Conservation (phyloP, 1,140 invertebrate species). For the Pogonognathellus flavescens region DNA sequence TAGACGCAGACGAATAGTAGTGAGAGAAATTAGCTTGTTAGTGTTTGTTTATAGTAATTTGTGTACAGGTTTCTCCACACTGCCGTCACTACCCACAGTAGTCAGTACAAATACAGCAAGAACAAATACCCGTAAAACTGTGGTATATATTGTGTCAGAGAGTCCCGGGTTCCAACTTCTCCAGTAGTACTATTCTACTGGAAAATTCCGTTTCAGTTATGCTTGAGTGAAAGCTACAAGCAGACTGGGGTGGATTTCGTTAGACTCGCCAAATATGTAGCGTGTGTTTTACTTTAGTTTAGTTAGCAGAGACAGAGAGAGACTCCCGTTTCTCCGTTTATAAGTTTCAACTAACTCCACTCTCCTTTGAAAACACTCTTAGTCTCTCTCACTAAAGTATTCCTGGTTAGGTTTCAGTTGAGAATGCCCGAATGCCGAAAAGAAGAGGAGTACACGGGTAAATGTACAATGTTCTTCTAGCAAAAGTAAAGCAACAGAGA, state of each 20-base stretch:
- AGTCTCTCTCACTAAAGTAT: background rate
- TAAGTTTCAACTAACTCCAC: background rate
- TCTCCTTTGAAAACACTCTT: background rate
- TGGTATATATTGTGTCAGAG: background rate
- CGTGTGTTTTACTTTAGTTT: background rate
- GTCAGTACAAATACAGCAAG: too few relatives aligned
- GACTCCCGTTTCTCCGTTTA: too few relatives aligned
- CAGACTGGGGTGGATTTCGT: slow-evolving; percentile 25
- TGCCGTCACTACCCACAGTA: too few relatives aligned
- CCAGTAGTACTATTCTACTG: background rate
- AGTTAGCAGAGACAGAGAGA: too few relatives aligned
- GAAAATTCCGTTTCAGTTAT: slow-evolving; percentile 41
- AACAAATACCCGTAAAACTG: too few relatives aligned
- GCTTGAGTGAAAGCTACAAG: slow-evolving; percentile 43
- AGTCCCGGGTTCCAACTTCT: background rate
- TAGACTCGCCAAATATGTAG: slow-evolving; percentile 29
- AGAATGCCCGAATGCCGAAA: background rate
- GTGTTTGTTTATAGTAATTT: slow-evolving; percentile 38
- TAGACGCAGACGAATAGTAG: slow-evolving; percentile 21
- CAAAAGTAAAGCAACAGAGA: too few relatives aligned
- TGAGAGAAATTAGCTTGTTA: slow-evolving; percentile 47
- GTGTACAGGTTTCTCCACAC: background rate
- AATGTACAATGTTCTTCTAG: slow-evolving; percentile 13
- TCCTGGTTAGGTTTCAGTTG: slow-evolving; percentile 1
- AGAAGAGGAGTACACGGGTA: background rate